These are phyloP conservation scores for Montipora efflorescens DNA, from an alignment of 64 coral and sea anemone species.

Conservation along the genomic window DNA sequence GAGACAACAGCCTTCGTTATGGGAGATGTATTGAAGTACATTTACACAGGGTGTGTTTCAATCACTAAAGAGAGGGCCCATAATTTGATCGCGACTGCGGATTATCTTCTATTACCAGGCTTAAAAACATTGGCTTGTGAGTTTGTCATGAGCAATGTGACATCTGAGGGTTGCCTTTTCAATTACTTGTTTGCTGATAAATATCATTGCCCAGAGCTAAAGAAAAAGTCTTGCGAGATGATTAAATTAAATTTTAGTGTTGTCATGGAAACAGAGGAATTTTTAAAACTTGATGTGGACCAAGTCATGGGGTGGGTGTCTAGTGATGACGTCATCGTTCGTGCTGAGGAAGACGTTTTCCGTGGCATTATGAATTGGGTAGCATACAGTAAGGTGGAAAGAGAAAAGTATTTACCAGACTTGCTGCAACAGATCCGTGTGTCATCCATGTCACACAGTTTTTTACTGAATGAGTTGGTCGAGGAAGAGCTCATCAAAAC, in stretches of 20 bases:
- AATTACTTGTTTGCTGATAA: conserved; percentile 11
- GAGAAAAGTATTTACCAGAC: background rate
- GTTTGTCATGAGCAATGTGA: background rate
- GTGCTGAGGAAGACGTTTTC: conserved; percentile 28
- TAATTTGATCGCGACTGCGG: conserved; percentile 2
- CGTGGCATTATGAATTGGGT: conserved; percentile 9
- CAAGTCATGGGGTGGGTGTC: conserved; percentile 19
- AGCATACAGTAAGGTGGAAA: background rate
- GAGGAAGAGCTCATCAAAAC: background rate
- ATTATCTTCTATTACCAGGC: conserved; percentile 5
- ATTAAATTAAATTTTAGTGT: background rate
- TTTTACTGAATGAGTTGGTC: background rate
- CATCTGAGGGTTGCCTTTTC: background rate
- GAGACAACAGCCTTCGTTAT: background rate
- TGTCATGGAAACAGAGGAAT: background rate
- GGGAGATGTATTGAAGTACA: conserved; percentile 3
- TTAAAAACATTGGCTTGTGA: background rate
- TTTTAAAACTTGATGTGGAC: background rate
- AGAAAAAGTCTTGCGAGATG: background rate
- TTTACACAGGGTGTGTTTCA: conserved; percentile 8
- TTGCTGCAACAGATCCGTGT: background rate
- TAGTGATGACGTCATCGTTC: conserved; percentile 10
- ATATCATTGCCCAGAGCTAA: background rate
- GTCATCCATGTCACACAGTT: background rate
- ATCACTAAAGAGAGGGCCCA: background rate